These are phyloP conservation scores for Australoheros scitulus DNA, from an alignment of 2,113 vertebrate genomes.

Conservation along the genomic window DNA sequence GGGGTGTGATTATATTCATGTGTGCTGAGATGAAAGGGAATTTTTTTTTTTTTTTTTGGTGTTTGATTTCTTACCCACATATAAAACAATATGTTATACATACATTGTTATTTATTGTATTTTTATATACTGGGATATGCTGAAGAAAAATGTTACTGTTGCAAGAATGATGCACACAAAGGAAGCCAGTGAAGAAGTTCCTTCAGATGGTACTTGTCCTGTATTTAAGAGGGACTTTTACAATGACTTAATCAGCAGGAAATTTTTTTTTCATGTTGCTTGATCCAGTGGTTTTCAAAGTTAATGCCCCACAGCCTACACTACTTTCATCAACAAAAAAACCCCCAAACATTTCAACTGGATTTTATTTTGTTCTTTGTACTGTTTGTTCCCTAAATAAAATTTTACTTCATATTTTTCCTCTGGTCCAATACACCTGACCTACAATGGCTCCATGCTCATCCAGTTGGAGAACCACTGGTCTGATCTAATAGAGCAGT, in stretches of 20 bases:
- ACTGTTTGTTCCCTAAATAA: neutral
- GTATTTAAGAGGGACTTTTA: neutral
- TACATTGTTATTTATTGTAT: conserved; percentile 80
- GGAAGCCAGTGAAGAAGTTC: neutral
- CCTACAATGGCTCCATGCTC: neutral
- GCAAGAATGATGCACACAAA: conserved; percentile 18
- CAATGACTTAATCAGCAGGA: neutral
- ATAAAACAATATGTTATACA: conserved; percentile 48
- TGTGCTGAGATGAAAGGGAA: conserved; percentile 69
- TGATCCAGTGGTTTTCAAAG: neutral
- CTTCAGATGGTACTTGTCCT: neutral
- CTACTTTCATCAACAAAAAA: neutral
- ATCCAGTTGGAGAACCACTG: neutral
- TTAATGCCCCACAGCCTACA: neutral
- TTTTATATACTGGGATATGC: conserved; percentile 69
- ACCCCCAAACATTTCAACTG: neutral
- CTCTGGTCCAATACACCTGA: neutral
- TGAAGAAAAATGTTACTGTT: conserved; percentile 48
- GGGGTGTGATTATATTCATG: conserved; percentile 19
- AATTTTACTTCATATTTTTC: neutral
- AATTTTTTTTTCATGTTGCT: neutral
- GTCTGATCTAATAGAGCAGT: conserved; percentile 2
- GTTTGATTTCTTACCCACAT: conserved; percentile 56
- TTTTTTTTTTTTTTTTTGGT: conserved; percentile 43
- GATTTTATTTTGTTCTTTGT: neutral